phyloP scores from a whole-genome alignment of 2,113 vertebrate species.

The Charadrius vociferus region DNA sequence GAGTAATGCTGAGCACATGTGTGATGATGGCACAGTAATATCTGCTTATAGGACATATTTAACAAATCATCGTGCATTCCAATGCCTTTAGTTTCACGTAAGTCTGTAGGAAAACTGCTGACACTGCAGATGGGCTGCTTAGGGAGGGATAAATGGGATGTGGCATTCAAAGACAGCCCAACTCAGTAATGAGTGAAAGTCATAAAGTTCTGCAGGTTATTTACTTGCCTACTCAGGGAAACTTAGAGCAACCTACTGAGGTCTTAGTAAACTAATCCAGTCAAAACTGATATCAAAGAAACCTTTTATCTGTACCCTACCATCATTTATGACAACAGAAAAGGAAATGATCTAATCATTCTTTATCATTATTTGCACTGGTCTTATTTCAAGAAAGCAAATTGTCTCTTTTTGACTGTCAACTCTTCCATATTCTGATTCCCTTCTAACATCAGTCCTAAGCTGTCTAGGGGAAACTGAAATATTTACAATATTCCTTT shows the following conservation, averaged over 20 bases:
- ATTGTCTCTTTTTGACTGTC: neutral
- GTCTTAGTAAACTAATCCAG: neutral
- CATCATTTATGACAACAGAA: neutral
- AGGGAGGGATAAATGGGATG: neutral
- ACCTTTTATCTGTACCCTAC: neutral
- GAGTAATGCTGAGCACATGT: neutral
- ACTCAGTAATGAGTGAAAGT: neutral
- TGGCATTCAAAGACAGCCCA: neutral
- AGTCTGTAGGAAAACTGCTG: constrained; percentile 14
- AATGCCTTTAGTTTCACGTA: neutral
- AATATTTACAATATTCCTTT: neutral
- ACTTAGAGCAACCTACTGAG: neutral
- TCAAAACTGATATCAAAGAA: neutral
- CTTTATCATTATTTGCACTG: neutral
- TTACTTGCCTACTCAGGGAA: neutral
- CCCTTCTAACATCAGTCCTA: neutral
- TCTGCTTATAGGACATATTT: constrained; percentile 7
- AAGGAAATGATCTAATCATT: neutral
- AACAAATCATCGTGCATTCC: neutral
- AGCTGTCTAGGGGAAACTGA: neutral
- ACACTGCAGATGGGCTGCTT: neutral
- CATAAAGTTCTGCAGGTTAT: neutral
- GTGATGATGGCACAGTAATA: neutral
- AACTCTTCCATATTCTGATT: neutral
- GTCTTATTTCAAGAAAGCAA: neutral